Evolutionary conservation across 2,797 vertebrate species (phyloP).

Genomic region (Anguilla pacifica): DNA sequence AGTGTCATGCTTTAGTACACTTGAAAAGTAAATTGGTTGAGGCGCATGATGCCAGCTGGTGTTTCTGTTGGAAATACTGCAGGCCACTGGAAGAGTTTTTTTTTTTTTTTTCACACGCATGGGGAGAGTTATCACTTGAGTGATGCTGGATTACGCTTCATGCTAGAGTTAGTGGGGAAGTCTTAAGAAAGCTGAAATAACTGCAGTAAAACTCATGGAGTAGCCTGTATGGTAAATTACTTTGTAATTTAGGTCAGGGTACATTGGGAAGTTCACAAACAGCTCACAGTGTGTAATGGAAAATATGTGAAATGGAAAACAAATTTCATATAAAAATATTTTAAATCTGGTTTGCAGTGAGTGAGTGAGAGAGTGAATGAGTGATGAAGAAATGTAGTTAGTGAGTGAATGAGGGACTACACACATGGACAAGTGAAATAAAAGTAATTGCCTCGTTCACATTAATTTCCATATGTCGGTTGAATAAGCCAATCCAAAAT

Average conservation of each 20-base stretch:
- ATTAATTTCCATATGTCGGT: neutral
- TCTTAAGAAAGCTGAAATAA: slow-evolving; percentile 1
- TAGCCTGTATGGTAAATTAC: neutral
- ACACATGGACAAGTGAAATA: neutral
- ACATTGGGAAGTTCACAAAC: neutral
- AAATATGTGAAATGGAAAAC: slow-evolving; percentile 13
- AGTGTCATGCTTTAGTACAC: slow-evolving; percentile 30
- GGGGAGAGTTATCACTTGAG: neutral
- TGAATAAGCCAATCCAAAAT: neutral
- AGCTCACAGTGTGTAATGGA: neutral
- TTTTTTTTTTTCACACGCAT: slow-evolving; percentile 11
- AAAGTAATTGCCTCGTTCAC: neutral
- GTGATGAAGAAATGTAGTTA: neutral
- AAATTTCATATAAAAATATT: slow-evolving; percentile 11
- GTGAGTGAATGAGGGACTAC: neutral
- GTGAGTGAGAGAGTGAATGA: neutral
- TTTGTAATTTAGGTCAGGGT: neutral
- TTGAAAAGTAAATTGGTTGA: slow-evolving; percentile 26
- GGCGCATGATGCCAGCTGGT: slow-evolving; percentile 25
- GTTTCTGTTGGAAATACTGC: slow-evolving; percentile 28
- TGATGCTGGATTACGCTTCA: neutral
- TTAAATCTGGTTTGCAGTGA: neutral
- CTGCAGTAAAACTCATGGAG: neutral
- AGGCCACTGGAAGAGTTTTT: neutral
- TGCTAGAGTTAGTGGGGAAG: neutral